Conservation (phyloP, 2,797 vertebrate species). For the Phoebastria nigripes region DNA sequence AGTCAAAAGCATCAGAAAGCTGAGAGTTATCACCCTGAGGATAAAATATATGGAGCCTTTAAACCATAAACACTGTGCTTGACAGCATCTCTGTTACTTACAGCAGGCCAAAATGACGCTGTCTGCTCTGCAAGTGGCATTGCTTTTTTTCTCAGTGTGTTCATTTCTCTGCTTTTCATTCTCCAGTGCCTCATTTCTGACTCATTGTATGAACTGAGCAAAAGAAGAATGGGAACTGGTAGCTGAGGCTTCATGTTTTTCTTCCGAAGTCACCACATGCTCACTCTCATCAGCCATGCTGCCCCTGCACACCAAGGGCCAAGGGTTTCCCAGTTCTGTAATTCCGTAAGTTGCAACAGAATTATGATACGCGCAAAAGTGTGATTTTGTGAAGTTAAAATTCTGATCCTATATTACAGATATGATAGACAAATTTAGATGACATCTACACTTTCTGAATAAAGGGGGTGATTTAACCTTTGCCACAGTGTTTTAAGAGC, state of each 20-base stretch:
- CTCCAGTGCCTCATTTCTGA: background rate
- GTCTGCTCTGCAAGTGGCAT: background rate
- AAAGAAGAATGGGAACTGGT: background rate
- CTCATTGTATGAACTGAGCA: background rate
- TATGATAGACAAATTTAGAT: background rate
- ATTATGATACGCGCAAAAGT: background rate
- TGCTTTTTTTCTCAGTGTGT: background rate
- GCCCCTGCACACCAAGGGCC: fast-evolving
- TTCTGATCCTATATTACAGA: background rate
- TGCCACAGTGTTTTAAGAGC: background rate
- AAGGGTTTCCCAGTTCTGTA: background rate
- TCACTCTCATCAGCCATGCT: background rate
- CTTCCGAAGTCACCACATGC: background rate
- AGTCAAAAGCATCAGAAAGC: background rate
- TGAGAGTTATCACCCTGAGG: background rate
- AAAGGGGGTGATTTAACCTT: background rate
- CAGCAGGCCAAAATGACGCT: background rate
- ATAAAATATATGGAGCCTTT: slow-evolving; percentile 2
- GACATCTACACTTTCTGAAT: background rate
- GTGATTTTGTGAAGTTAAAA: background rate
- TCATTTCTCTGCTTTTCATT: background rate
- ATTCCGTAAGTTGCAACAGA: background rate
- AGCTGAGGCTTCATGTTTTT: background rate
- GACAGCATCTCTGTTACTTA: background rate
- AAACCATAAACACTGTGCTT: background rate